These are phyloP conservation scores for Timema cristinae DNA, from an alignment of 2,888 invertebrate species.

Conservation along the genomic window DNA sequence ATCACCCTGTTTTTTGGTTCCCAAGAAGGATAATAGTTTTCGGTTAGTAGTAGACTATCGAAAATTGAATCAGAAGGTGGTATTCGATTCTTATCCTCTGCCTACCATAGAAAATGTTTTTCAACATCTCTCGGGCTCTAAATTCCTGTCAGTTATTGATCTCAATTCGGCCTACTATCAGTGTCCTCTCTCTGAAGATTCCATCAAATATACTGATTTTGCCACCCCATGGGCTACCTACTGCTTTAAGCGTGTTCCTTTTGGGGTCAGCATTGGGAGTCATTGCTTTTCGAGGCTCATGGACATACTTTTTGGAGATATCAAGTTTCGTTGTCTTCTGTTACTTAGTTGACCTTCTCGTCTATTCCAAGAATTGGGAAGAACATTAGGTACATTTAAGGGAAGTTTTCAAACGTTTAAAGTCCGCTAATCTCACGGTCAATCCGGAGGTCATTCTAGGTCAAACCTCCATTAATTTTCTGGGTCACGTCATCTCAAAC, in stretches of 20 bases:
- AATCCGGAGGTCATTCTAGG: background rate
- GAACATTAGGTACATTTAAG: background rate
- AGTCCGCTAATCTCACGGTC: no score
- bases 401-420: background rate
- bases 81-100: background rate
- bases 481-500: background rate
- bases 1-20: background rate
- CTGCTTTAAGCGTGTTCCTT: background rate
- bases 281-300: background rate
- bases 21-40: background rate
- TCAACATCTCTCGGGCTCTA: background rate
- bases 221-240: background rate
- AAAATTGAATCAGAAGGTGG: background rate
- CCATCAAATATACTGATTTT: background rate
- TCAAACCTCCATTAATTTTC: background rate
- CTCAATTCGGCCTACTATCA: background rate
- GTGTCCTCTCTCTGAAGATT: background rate
- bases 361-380: background rate
- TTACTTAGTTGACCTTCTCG: background rate
- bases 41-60: background rate
- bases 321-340: background rate
- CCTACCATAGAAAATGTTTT: background rate
- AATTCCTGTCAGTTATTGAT: background rate
- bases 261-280: background rate
- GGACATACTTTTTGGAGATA: background rate